phyloP scores from a whole-genome alignment of 2,797 vertebrate species.

The Dicrostonyx torquatus region DNA sequence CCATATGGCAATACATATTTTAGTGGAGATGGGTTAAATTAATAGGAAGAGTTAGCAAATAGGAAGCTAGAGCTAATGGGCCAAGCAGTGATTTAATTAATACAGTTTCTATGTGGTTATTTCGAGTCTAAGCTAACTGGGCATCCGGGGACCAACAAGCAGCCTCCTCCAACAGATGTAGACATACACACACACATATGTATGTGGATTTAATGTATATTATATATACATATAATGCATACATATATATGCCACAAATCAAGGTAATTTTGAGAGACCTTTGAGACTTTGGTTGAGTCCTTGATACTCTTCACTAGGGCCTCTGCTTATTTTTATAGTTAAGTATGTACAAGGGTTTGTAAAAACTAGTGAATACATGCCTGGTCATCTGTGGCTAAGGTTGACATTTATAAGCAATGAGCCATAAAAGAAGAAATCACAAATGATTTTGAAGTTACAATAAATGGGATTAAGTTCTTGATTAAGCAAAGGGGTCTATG shows the following conservation, averaged over 20 bases:
- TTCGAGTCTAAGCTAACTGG: too few relatives aligned
- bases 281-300: not conserved
- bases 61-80: too few relatives aligned
- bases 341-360: not conserved
- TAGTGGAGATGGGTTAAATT: too few relatives aligned
- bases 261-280: not conserved
- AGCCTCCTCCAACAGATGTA: too few relatives aligned
- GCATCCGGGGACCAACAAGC: too few relatives aligned
- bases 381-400: not conserved
- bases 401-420: not conserved
- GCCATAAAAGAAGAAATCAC: not conserved
- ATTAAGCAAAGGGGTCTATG: not conserved
- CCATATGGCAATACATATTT: too few relatives aligned
- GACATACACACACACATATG: too few relatives aligned
- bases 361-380: not conserved
- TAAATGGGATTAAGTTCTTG: not conserved
- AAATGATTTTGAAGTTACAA: not conserved
- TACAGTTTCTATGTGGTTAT: too few relatives aligned
- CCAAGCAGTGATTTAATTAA: too few relatives aligned
- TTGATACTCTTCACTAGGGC: not conserved
- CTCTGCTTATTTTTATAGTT: not conserved
- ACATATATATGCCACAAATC: not conserved
- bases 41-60: too few relatives aligned
- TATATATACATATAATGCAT: too few relatives aligned
- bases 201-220: too few relatives aligned